Evolutionary conservation across 2,113 vertebrate genomes (phyloP).

Genomic region (Opisthocomus hoazin): DNA sequence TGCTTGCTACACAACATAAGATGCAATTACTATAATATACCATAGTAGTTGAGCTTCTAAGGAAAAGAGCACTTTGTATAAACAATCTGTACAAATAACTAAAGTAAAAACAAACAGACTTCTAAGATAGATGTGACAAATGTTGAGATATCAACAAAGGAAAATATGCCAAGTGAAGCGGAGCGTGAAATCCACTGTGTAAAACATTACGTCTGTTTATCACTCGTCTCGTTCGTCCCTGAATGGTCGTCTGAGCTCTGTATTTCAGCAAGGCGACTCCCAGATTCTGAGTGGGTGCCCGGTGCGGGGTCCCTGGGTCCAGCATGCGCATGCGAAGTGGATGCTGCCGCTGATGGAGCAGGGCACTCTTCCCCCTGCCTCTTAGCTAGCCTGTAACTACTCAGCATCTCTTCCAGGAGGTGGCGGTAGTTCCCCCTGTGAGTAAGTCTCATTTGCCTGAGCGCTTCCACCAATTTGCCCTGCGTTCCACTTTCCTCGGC

Average conservation of each 20-base stretch:
- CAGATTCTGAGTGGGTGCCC: constrained; percentile 59
- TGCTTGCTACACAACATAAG: background rate
- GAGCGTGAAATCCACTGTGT: background rate
- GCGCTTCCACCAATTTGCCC: constrained; percentile 92
- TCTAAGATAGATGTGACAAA: constrained; percentile 24
- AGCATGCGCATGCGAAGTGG: constrained; percentile 40
- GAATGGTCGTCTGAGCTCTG: constrained; percentile 68
- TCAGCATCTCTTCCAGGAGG: constrained; percentile 94
- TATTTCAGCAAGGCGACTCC: constrained; percentile 58
- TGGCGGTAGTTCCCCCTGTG: constrained; percentile 97
- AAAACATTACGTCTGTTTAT: constrained; percentile 38
- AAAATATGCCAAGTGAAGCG: background rate
- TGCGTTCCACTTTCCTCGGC: constrained; percentile 80
- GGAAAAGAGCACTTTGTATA: constrained; percentile 6
- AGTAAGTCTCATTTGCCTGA: constrained; percentile 96
- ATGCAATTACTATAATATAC: background rate
- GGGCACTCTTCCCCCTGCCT: constrained; percentile 72
- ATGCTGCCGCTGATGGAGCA: constrained; percentile 59
- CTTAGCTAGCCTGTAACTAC: constrained; percentile 84
- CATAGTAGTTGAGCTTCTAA: background rate
- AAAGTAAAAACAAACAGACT: background rate
- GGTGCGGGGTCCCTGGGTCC: constrained; percentile 48
- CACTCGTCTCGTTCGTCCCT: constrained; percentile 59
- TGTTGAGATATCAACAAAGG: constrained; percentile 10
- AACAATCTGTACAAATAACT: constrained; percentile 24